A percentile compares a stretch with the other conserved stretches of the same genome.
phyloP scores from a whole-genome alignment of 2,888 invertebrate genomes.

The Scaptomyza caliginosa region DNA sequence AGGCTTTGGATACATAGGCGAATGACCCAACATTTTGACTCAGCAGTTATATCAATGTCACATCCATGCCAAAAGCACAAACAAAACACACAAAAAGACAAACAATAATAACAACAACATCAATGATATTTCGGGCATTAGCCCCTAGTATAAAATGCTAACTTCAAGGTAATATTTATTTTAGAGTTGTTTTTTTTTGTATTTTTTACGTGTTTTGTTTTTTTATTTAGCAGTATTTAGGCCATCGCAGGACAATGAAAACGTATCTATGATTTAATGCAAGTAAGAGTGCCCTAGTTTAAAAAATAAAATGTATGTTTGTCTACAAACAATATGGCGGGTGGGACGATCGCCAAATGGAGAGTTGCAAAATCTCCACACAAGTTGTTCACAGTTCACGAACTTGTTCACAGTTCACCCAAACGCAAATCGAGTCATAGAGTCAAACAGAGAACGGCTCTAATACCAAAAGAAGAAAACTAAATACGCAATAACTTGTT shows the following conservation, averaged over 20 bases:
- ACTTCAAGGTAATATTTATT: constrained; percentile 56
- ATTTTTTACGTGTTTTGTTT: constrained; percentile 5
- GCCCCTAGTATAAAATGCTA: constrained; percentile 49
- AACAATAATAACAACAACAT: constrained; percentile 13
- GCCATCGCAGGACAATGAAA: constrained; percentile 50
- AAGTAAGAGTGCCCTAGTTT: constrained; percentile 19
- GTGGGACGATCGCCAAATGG: neutral
- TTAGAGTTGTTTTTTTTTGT: constrained; percentile 20
- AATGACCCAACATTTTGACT: constrained; percentile 72
- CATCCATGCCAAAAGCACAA: constrained; percentile 37
- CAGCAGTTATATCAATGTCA: constrained; percentile 73
- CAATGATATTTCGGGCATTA: constrained; percentile 54
- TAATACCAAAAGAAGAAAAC: too few relatives aligned
- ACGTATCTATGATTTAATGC: constrained; percentile 17
- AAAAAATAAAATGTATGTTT: neutral
- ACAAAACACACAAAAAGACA: neutral
- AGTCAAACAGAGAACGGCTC: neutral
- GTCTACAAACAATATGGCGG: neutral
- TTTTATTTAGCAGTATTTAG: constrained; percentile 34
- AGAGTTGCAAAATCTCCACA: neutral
- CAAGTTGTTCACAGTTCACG: neutral
- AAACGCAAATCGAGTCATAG: neutral
- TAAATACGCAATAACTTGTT: too few relatives aligned
- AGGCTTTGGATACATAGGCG: constrained; percentile 24
- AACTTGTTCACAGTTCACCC: neutral